Evolutionary conservation across 2,888 invertebrate species (phyloP).

Genomic region (Microplitis manilae): DNA sequence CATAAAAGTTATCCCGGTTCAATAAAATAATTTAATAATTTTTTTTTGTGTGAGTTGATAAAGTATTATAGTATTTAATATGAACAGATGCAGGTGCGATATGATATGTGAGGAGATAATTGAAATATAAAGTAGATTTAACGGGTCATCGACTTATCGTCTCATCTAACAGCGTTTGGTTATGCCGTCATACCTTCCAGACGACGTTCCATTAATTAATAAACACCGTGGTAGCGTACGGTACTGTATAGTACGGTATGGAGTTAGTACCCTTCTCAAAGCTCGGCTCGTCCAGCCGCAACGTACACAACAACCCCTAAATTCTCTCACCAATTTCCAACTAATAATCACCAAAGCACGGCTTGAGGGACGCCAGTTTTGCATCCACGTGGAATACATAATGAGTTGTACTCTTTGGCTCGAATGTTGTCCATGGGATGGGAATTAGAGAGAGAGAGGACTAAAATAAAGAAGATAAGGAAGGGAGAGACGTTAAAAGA

Average conservation of each 20-base stretch:
- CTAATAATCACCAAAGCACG: slow-evolving; percentile 37
- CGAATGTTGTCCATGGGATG: slow-evolving; percentile 18
- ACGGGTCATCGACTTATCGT: slow-evolving; percentile 32
- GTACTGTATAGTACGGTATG: slow-evolving; percentile 18
- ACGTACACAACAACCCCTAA: slow-evolving; percentile 19
- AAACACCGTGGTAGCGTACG: slow-evolving; percentile 43
- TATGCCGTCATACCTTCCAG: slow-evolving; percentile 47
- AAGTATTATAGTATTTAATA: not conserved
- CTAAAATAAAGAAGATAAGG: slow-evolving; percentile 8
- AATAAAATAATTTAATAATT: not conserved
- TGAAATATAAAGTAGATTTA: slow-evolving; percentile 5
- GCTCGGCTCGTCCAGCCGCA: slow-evolving; percentile 25
- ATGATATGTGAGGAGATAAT: not conserved
- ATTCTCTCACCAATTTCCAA: slow-evolving; percentile 35
- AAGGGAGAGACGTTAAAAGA: slow-evolving; percentile 26
- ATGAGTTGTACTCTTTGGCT: slow-evolving; percentile 5
- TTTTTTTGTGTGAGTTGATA: not conserved
- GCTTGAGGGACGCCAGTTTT: slow-evolving; percentile 3
- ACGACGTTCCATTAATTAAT: slow-evolving; percentile 54
- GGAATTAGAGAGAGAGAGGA: slow-evolving; percentile 12
- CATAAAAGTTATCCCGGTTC: not conserved
- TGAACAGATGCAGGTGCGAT: not conserved
- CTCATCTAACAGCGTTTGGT: slow-evolving; percentile 39
- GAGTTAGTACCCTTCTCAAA: slow-evolving; percentile 22
- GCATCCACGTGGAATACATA: slow-evolving; percentile 33